Base-by-base conservation (phyloP, 2,113 vertebrate genomes). In the Hypanus sabinus region DNA sequence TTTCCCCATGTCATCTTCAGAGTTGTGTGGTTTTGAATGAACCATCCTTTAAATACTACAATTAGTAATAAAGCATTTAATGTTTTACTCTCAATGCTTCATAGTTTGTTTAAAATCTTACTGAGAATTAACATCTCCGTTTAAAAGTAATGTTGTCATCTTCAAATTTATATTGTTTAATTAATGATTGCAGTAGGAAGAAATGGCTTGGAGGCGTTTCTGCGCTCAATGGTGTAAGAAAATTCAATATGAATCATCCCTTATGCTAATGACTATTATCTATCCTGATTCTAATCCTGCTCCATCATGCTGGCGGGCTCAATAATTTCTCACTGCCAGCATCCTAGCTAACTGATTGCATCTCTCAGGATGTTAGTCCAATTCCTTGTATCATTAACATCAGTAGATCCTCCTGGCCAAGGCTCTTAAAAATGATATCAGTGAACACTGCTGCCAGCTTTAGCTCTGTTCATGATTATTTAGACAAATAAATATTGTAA, bases 181-280 rank as follows among this genome's bases (percentile, higher is more conserved):
- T 70, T 73, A 93, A 73, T 93, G 90, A 71, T 70, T 14, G 22
- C 90, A 38, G 90, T 38, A 24, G 36, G 46, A 71, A 46, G 22
- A 22, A 73, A 73, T 71, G 68, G 68, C 90, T 90, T 73, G 36
- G 90, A 93, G 90, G 90, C 38, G 68, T 46, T 36, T 71, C 65
- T 93, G 90, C 24, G 90, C 65, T 93, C 68, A 38, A 16, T 33
- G 70, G 87, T 71, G 36, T 46, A 46, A 71, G 68, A 93, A 71
- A 70, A 24, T 46, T 93, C 33, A 93, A 71, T 33, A 27, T 38
- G 68, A 93, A 71, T 73, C 68, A 73, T 73, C 71, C 90, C 18
- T 93, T 38, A 71, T 71, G 90, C 22, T 71, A 93, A 36, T 93
- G 90, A 93, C 33, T 71, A 22, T 93, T 93, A 71, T 90, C 60